Percentiles rank a stretch among this genome's conserved stretches.
Conservation (phyloP, 2,888 invertebrate genomes). For the Synergus laeviventris region DNA sequence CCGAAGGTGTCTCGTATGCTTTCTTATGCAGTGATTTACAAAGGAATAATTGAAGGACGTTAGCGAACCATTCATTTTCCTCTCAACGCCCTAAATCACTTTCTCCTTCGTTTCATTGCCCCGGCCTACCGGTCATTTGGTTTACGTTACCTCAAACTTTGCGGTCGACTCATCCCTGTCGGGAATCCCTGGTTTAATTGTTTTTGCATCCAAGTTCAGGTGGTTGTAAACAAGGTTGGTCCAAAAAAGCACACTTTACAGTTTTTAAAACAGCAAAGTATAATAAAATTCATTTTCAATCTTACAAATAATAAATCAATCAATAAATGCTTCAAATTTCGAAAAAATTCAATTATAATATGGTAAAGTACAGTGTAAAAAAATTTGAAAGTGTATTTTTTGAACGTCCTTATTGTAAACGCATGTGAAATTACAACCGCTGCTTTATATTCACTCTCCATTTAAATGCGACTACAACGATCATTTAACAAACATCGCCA, state of each 20-base stretch:
- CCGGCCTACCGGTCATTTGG: conserved; percentile 40
- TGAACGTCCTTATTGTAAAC: no score
- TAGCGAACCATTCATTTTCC: conserved; percentile 37
- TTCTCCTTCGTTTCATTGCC: conserved; percentile 38
- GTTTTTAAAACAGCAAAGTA: no score
- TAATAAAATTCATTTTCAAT: no score
- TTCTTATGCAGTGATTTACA: conserved; percentile 16
- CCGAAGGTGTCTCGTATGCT: conserved; percentile 7
- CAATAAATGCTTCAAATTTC: no score
- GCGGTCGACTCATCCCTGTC: conserved; percentile 7
- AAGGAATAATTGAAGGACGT: conserved; percentile 21
- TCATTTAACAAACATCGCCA: neutral
- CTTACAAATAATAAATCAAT: no score
- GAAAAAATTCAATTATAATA: no score
- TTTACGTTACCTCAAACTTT: conserved; percentile 42
- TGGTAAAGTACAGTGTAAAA: no score
- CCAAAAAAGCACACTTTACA: no score
- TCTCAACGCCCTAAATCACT: conserved; percentile 41
- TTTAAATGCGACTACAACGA: neutral
- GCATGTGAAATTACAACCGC: no score
- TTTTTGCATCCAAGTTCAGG: neutral
- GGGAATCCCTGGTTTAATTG: neutral
- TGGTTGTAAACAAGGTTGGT: no score
- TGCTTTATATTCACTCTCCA: neutral
- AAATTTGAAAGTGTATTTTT: no score